phyloP scores from a whole-genome alignment of 2,888 invertebrate genomes.

The Coleophora flavipennella region DNA sequence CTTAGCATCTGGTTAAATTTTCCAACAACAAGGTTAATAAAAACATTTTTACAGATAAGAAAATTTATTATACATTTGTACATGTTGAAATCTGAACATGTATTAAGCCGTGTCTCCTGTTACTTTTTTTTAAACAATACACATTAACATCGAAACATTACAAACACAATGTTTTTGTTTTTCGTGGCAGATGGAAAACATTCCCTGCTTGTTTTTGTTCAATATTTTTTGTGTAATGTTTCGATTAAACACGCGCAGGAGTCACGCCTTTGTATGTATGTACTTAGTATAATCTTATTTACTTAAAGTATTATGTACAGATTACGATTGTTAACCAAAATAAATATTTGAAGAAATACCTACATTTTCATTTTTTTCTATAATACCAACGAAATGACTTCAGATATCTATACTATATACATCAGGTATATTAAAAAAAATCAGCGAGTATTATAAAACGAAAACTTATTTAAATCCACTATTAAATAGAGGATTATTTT shows the following conservation, averaged over 20 bases:
- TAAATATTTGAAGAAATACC: constrained; percentile 64
- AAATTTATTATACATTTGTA: constrained; percentile 67
- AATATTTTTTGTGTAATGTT: no score
- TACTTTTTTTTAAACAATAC: no score
- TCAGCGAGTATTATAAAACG: constrained; percentile 35
- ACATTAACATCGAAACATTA: no score
- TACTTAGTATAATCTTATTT: no score
- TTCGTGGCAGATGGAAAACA: no score
- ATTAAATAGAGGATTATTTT: constrained; percentile 34
- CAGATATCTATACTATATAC: constrained; percentile 17
- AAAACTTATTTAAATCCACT: constrained; percentile 21
- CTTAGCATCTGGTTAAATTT: no score
- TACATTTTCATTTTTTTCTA: constrained; percentile 33
- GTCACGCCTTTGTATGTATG: no score
- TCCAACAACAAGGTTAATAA: no score
- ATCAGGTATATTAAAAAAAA: constrained; percentile 20
- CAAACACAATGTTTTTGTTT: no score
- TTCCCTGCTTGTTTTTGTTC: no score
- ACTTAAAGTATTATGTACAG: no score
- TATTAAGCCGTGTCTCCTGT: constrained; percentile 46
- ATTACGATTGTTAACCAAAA: constrained; percentile 33
- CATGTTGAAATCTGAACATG: constrained; percentile 53
- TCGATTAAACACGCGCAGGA: no score
- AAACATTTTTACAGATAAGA: constrained; percentile 22
- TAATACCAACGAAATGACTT: constrained; percentile 34